Evolutionary conservation across 2,113 vertebrate species (phyloP), one percentile per base, ranked within the genome.

Genomic region (Trematocara marginatum): DNA sequence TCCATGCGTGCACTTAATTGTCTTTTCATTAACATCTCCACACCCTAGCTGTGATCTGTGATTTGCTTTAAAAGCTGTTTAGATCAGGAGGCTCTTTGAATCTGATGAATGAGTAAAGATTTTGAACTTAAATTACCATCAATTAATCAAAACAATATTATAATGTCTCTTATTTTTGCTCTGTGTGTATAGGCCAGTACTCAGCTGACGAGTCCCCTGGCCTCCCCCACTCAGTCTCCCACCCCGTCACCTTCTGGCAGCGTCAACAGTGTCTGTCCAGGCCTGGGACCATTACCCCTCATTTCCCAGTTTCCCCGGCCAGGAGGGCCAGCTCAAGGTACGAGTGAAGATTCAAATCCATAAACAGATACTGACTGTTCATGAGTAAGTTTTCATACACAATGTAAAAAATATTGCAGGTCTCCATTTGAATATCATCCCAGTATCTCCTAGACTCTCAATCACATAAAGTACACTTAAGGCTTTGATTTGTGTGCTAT

Each of bases 201-300:
- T 71, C 98, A 99, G 90, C 92, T 99, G 95, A 97, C 83, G 90
- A 99, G 98, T 92, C 98, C 98, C 7, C 96, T 98, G 95, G 97
- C 97, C 0, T 99, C 98, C 86, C 98, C 98, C 79, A 97, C 98
- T 13, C 98, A 99, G 90, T 99, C 98, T 88, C 98, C 98, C 34
- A 97, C 98, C 12, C 98, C 98, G 0, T 98, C 98, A 78, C 98
- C 98, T 13, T 97, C 97, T 51, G 97, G 97, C 94, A 99, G 94
- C 89, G 96, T 99, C 91, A 98, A 91, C 96, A 98, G 87, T 0
- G 97, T 99, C 93, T 99, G 98, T 97, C 95, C 98, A 10, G 98
- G 97, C 89, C 97, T 99, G 54, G 97, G 97, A 89, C 97, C 97
- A 86, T 95, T 99, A 86, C 97, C 98, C 4, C 97, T 99, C 86